Percentiles rank a stretch among this genome's conserved stretches.
Evolutionary conservation across 2,888 invertebrate species (phyloP).

Genomic region (Idaea biselata): DNA sequence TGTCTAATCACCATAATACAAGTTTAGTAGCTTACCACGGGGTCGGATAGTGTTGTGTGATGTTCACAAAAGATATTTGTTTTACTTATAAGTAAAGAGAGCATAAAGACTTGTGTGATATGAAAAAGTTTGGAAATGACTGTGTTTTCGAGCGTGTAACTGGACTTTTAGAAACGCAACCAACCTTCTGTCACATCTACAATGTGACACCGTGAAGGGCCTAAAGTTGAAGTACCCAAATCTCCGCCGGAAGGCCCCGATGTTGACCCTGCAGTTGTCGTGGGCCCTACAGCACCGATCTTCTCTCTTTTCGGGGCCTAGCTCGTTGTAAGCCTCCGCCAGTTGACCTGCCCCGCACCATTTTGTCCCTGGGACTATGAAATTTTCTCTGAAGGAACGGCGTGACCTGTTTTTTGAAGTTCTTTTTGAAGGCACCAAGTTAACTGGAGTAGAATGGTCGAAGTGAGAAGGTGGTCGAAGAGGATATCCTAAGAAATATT

Average conservation of each 20-base stretch:
- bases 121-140: neutral
- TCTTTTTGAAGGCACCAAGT: conserved; percentile 2
- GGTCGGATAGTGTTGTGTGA: too few species aligned
- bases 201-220: conserved; percentile 87
- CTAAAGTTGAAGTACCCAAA: conserved; percentile 85
- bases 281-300: conserved; percentile 88
- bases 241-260: conserved; percentile 82
- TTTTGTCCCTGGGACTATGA: conserved; percentile 84
- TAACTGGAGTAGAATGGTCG: neutral
- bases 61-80: too few species aligned
- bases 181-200: conserved; percentile 89
- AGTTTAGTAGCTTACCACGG: too few species aligned
- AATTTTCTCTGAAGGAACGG: conserved; percentile 73
- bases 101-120: too few species aligned
- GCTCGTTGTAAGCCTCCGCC: conserved; percentile 81
- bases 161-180: conserved; percentile 31
- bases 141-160: neutral
- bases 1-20: too few species aligned
- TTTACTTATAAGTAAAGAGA: too few species aligned
- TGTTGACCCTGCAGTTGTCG: conserved; percentile 84
- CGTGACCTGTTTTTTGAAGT: conserved; percentile 53
- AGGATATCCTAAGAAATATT: too few species aligned
- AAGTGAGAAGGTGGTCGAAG: too few species aligned
- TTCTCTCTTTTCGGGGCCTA: conserved; percentile 75
- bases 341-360: conserved; percentile 87